Base-by-base conservation (phyloP, 2,888 invertebrate genomes). In the Villa cingulata region DNA sequence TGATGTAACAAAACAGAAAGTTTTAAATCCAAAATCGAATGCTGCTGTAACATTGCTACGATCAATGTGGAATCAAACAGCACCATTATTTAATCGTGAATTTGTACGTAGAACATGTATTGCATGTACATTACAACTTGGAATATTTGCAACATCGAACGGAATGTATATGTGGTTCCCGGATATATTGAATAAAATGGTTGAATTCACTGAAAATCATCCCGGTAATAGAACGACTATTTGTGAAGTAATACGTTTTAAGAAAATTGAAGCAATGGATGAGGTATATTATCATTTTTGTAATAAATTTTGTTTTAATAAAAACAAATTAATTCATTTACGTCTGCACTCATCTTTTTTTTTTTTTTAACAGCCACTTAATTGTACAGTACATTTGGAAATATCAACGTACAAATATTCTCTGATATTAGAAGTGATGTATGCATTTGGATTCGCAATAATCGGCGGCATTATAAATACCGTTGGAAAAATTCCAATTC, bases 161-260 rank as follows among this genome's bases (percentile, higher is more conserved):
- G 62, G 64, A 23, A 58, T 67, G 58, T 62, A 65, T 38, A 62
- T 67, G 60, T 67, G 64, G 63, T 63, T 66, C 46, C 65, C 65
- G 4, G 59, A 63, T 43, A 64, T 67, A 15, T 51, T 66, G 29
- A 64, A 66, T 48, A 60, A 59, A 41, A 57, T 64, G 29, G 60
- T 58, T 0, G 59, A 61, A 20, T 65, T 57, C 49, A 57, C 58
- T 38, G 56, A 55, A 7, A 53, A 56, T 27, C 53, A 63, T 50
- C 62, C 63, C 0, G 53, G 52, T 17, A 54, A 58, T 37, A 51
- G 48, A 10, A 59, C 61, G 2, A 59, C 59, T 15, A 60, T 65
- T 36, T 66, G 66, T 46, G 55, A 63, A 19, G 56, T 62, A n/a
- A n/a, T n/a, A n/a, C n/a, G n/a, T n/a, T n/a, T n/a, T 10, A 56